Percentiles rank a stretch among this genome's conserved stretches.
These are phyloP conservation scores for Sciurus carolinensis DNA, from an alignment of 2,797 vertebrate genomes.

Conservation along the genomic window DNA sequence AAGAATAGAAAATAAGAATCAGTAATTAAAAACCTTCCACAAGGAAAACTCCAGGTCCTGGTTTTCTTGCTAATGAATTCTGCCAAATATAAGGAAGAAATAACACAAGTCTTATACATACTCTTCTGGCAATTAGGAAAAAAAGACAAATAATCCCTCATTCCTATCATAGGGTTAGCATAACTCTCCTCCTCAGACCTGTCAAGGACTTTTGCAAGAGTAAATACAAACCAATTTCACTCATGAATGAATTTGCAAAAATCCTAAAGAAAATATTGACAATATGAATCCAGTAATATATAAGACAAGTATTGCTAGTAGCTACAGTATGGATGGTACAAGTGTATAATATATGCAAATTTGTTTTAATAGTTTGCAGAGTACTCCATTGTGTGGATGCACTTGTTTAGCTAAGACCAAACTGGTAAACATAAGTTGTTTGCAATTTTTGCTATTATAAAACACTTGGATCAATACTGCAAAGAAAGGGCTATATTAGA, in stretches of 20 bases:
- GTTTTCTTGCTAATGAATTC: too few relatives aligned
- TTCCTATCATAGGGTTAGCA: background rate
- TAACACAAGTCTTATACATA: background rate
- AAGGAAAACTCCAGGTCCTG: too few relatives aligned
- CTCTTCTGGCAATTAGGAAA: background rate
- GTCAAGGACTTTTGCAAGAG: background rate
- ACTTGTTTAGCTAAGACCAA: background rate
- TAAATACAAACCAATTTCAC: background rate
- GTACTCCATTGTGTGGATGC: background rate
- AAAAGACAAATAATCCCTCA: background rate
- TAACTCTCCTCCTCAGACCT: background rate
- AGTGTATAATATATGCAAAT: background rate
- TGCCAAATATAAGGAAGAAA: background rate
- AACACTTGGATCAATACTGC: background rate
- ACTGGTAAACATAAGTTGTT: background rate
- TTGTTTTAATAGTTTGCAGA: background rate
- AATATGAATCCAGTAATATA: background rate
- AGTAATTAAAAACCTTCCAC: too few relatives aligned
- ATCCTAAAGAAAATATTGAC: background rate
- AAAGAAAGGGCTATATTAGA: slow-evolving; percentile 19
- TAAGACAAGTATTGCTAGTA: background rate
- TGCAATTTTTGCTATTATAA: background rate
- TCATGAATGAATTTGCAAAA: background rate
- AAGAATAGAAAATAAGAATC: background rate
- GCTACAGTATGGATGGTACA: background rate